Evolutionary conservation across 2,797 vertebrate genomes (phyloP).

Genomic region (Sphaeramia orbicularis): DNA sequence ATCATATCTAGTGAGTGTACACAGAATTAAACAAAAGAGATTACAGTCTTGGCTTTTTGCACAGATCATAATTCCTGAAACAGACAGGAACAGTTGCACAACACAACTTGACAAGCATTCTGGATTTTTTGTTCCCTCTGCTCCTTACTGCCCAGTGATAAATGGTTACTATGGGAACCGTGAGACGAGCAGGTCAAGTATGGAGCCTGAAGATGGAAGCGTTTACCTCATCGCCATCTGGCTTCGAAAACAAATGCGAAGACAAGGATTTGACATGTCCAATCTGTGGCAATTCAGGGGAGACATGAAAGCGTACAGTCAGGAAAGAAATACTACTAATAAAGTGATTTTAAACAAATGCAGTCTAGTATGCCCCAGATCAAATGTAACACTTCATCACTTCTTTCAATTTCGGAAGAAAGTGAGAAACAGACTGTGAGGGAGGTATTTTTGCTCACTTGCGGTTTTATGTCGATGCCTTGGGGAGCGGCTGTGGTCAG

Average conservation of each 20-base stretch:
- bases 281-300: no score
- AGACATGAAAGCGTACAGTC: not conserved
- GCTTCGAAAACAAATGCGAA: conserved; percentile 54
- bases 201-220: conserved; percentile 63
- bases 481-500: conserved; percentile 40
- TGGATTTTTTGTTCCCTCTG: conserved; percentile 8
- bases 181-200: conserved; percentile 63
- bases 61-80: not conserved
- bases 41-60: conserved; percentile 6
- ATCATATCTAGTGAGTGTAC: not conserved
- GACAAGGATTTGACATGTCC: conserved; percentile 23
- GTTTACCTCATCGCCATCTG: conserved; percentile 74
- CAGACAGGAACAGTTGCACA: not conserved
- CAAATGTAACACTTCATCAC: not conserved
- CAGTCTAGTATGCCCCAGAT: not conserved
- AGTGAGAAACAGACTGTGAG: not conserved
- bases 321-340: conserved; percentile 9
- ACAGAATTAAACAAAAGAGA: not conserved
- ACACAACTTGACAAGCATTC: conserved; percentile 3
- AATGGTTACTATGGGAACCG: conserved; percentile 74
- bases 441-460: conserved; percentile 10
- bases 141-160: conserved; percentile 41
- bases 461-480: conserved; percentile 39
- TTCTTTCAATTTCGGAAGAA: not conserved
- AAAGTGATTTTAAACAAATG: conserved; percentile 10